Base-by-base conservation (phyloP, 35 echinoderm and acorn worm species). In the Heliocidaris erythrogramma region DNA sequence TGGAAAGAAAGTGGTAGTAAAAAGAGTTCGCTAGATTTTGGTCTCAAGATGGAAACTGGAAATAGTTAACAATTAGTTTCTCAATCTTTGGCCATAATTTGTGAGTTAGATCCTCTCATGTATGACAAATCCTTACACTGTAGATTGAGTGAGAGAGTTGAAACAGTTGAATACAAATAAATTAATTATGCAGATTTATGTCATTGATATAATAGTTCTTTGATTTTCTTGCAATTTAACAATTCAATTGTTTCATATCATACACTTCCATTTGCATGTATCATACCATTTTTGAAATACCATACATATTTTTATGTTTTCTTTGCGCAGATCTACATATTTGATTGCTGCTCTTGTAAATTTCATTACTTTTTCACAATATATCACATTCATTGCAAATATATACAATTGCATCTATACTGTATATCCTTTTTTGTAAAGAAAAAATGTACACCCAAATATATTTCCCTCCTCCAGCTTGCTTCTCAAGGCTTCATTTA, bases 351-450 rank as follows among this genome's bases (percentile, higher is more conserved):
- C 21, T 89, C 87, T 32, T 47, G 87, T 89, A 89, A 32, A 84
- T 16, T 89, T 35, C 10, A 89, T 30, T n/a, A 47, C 29, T 35
- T 47, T 89, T 48, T 47, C 87, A 89, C 47, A 89, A 89, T 89
- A 89, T 89, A 89, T 48, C 87, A 89, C 87, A 89, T 89, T 47
- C 47, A 89, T 89, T 89, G 87, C 87, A 89, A 89, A 89, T 89
- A 89, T 89, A 89, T 89, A 89, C 87, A 89, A 89, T 89, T 89
- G 87, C 87, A 89, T 48, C 87, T 32, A 89, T 89, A 89, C 65
- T 78, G 14, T 78, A 78, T 78, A 78, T 78, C 27, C 35, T 42
- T 78, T 78, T 78, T 78, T 21, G 18, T 27, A 78, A 78, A 27
- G 7, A 78, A 78, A 78, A 78, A n/a, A 78, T 78, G 65, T 78